Conservation (phyloP, 2,797 vertebrate genomes). For the Sitta carolinensis region DNA sequence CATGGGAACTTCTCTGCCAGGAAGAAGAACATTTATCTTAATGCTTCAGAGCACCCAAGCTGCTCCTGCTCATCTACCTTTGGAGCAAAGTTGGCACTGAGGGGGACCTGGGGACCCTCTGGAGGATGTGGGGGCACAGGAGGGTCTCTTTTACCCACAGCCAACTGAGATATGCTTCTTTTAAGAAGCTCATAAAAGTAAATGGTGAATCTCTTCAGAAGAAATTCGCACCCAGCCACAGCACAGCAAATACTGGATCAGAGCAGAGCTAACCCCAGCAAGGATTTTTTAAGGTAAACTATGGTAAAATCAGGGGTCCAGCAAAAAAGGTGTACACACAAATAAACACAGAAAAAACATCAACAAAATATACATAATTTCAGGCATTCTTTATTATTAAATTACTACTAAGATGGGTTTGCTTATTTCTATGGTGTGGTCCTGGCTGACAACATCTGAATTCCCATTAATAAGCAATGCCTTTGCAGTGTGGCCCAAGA, state of each 20-base stretch:
- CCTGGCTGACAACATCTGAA: neutral
- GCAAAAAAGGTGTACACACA: neutral
- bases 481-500: neutral
- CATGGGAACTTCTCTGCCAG: neutral
- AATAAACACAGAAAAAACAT: neutral
- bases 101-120: neutral
- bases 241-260: neutral
- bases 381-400: neutral
- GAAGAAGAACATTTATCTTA: neutral
- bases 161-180: neutral
- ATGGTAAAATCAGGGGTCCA: neutral
- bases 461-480: neutral
- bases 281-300: neutral
- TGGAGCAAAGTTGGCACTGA: neutral
- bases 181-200: neutral
- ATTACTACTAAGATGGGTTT: neutral
- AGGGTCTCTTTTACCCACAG: neutral
- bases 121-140: neutral
- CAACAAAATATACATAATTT: neutral
- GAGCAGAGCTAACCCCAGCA: neutral
- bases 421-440: rapidly evolving
- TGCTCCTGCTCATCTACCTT: neutral
- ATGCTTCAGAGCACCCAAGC: neutral
- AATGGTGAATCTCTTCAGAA: neutral
- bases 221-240: neutral